Conservation (phyloP, 1,140 invertebrate genomes). For the Drosophila nigromelanica region DNA sequence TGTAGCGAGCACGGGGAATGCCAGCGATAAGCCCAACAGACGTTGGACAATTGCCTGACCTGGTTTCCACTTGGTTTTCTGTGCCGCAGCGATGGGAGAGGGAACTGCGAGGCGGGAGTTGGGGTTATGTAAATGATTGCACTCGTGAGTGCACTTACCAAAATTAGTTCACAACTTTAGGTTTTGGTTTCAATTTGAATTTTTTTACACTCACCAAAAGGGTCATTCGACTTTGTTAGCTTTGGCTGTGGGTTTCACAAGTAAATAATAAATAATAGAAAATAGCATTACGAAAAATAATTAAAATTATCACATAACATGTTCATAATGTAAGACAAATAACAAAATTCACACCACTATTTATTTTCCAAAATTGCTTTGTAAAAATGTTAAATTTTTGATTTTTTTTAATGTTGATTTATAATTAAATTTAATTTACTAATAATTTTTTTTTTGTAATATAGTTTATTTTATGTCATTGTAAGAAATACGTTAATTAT, state of each 20-base stretch:
- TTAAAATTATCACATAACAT: too few species aligned
- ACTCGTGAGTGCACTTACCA: slow-evolving; percentile 63
- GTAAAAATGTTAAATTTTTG: too few species aligned
- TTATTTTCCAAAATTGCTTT: too few species aligned
- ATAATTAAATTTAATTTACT: too few species aligned
- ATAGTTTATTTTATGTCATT: too few species aligned
- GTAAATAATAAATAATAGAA: too few species aligned
- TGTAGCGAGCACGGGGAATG: slow-evolving; percentile 24
- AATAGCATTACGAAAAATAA: too few species aligned
- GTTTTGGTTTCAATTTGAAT: slow-evolving; percentile 38
- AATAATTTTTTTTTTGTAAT: too few species aligned
- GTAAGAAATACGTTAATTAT: too few species aligned
- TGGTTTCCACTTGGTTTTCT: slow-evolving; percentile 42
- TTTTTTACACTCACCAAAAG: slow-evolving; percentile 13
- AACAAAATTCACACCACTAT: too few species aligned
- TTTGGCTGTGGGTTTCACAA: not conserved
- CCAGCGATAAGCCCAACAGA: slow-evolving; percentile 45
- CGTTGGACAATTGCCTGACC: slow-evolving; percentile 61
- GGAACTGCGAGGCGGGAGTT: not conserved
- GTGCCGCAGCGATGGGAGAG: not conserved
- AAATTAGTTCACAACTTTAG: slow-evolving; percentile 49
- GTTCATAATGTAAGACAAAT: too few species aligned
- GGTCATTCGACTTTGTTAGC: slow-evolving; percentile 8
- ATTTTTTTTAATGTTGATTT: too few species aligned
- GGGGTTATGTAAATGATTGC: slow-evolving; percentile 64